A percentile compares a stretch with the other conserved stretches of the same genome.
Evolutionary conservation across 2,113 vertebrate species (phyloP).

Genomic region (Neopipo cinnamomea): DNA sequence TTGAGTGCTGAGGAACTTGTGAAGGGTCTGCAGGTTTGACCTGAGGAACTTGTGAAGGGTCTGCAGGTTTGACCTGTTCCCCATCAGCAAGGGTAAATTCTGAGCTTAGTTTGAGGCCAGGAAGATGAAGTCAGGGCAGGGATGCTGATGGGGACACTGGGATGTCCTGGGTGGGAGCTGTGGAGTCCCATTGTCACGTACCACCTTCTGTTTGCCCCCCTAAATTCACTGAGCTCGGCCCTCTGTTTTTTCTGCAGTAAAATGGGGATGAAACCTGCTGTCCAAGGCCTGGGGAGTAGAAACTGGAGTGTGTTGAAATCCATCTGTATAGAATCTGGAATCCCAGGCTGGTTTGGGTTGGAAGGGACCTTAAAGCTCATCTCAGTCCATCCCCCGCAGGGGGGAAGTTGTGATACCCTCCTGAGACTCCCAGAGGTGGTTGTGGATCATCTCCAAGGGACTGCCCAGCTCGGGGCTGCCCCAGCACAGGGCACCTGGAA

Average conservation of each 20-base stretch:
- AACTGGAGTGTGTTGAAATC: not conserved
- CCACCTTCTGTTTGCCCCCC: too few species aligned
- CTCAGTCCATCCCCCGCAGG: not conserved
- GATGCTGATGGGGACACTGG: not conserved
- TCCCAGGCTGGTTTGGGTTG: not conserved
- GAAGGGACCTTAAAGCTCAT: not conserved
- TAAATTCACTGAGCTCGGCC: not conserved
- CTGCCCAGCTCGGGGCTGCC: not conserved
- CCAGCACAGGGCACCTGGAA: not conserved
- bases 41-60: not conserved
- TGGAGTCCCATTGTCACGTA: not conserved
- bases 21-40: not conserved
- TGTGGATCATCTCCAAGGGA: not conserved
- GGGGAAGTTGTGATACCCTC: not conserved
- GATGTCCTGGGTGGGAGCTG: not conserved
- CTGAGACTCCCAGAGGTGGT: not conserved
- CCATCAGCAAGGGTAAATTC: not conserved
- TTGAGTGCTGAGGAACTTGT: not conserved
- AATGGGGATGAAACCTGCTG: not conserved
- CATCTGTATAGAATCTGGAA: not conserved
- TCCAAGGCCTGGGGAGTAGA: too few species aligned
- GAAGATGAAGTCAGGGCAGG: not conserved
- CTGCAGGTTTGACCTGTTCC: not conserved
- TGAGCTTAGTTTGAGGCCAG: not conserved
- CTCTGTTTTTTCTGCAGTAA: not conserved